These are phyloP conservation scores for Lasiurus borealis DNA, from an alignment of 2,113 vertebrate genomes.

Conservation along the genomic window DNA sequence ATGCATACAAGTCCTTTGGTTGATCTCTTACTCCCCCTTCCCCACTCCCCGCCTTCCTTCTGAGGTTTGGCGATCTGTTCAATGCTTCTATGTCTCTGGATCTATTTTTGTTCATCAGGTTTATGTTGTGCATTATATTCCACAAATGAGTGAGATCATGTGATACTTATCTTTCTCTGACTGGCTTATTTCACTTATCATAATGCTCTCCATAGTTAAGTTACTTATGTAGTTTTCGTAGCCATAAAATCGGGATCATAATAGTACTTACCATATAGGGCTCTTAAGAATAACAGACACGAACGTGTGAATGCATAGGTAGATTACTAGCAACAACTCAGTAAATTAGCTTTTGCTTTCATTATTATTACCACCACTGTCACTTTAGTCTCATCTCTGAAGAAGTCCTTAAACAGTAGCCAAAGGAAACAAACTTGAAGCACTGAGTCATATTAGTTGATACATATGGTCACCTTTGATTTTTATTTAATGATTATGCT, in stretches of 20 bases:
- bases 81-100: no score
- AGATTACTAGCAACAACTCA: not conserved
- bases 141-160: no score
- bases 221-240: not conserved
- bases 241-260: not conserved
- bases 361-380: not conserved
- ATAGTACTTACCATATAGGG: not conserved
- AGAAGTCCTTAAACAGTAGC: not conserved
- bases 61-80: no score
- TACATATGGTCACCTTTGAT: not conserved
- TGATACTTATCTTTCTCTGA: no score
- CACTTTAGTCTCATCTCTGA: not conserved
- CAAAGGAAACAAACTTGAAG: not conserved
- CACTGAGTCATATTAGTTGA: not conserved
- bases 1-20: no score
- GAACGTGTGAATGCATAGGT: not conserved
- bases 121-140: no score
- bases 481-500: not conserved
- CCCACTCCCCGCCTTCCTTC: no score
- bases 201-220: no score
- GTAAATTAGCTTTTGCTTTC: not conserved
- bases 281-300: not conserved
- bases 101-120: no score
- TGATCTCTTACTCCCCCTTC: no score
- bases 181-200: no score